These are phyloP conservation scores for Chaetura pelagica DNA, from an alignment of 2,113 vertebrate genomes.

Conservation along the genomic window DNA sequence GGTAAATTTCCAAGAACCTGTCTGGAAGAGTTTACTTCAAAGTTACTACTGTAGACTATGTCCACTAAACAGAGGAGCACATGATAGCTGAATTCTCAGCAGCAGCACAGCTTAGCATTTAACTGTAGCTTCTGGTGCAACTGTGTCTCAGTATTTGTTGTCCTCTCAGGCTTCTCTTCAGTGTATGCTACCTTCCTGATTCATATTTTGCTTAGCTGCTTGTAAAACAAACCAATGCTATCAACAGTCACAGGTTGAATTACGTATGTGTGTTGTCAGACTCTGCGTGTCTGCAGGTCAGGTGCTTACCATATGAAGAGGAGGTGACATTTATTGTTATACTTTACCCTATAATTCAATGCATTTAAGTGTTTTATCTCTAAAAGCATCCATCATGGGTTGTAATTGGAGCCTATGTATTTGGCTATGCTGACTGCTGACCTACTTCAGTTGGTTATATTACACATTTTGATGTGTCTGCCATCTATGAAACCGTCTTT, in stretches of 20 bases:
- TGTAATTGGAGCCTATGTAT: neutral
- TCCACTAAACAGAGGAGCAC: neutral
- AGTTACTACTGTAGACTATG: neutral
- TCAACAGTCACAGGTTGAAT: neutral
- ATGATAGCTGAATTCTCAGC: neutral
- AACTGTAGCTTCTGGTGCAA: neutral
- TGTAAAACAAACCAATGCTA: neutral
- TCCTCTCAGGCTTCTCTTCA: neutral
- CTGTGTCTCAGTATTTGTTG: neutral
- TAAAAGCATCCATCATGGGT: neutral
- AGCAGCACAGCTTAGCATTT: neutral
- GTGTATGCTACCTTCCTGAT: neutral
- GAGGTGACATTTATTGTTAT: neutral
- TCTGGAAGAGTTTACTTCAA: neutral
- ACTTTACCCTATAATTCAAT: neutral
- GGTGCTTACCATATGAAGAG: neutral
- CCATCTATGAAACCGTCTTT: neutral
- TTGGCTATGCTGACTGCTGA: neutral
- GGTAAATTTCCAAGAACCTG: neutral
- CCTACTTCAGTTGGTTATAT: neutral
- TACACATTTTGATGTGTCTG: neutral
- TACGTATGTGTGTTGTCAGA: neutral
- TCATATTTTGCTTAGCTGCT: neutral
- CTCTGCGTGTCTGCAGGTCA: neutral
- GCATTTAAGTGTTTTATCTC: neutral